phyloP scores from a whole-genome alignment of 2,113 vertebrate genomes.

The Morone chrysops region DNA sequence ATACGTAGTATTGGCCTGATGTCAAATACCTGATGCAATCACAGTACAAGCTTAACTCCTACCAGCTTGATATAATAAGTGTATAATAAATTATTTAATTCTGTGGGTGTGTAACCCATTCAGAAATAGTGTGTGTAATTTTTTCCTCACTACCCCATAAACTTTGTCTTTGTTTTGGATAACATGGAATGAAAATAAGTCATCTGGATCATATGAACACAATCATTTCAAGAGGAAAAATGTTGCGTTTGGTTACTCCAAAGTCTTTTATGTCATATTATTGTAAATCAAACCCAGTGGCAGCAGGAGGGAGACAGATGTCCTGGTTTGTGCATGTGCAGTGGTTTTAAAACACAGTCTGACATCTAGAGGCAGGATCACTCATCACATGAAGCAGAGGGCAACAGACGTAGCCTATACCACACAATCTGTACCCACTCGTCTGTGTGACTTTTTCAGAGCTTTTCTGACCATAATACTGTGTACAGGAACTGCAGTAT shows the following conservation, averaged over 20 bases:
- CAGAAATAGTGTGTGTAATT: neutral
- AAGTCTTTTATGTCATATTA: constrained; percentile 23
- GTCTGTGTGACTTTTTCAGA: neutral
- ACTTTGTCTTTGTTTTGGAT: neutral
- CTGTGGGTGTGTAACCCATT: neutral
- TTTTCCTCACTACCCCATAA: neutral
- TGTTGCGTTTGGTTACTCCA: constrained; percentile 4
- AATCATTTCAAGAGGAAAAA: constrained; percentile 24
- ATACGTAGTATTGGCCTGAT: neutral
- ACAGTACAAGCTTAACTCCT: neutral
- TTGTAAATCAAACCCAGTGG: constrained; percentile 14
- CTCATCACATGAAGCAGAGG: constrained; percentile 31
- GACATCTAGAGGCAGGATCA: constrained; percentile 68
- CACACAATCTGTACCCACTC: neutral
- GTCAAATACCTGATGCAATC: neutral
- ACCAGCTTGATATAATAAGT: neutral
- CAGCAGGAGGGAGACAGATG: constrained; percentile 12
- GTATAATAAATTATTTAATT: neutral
- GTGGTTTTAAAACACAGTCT: constrained; percentile 32
- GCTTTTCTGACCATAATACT: neutral
- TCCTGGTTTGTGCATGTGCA: constrained; percentile 12
- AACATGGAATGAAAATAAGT: constrained; percentile 8
- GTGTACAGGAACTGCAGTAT: neutral
- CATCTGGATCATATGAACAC: constrained; percentile 6
- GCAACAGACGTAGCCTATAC: neutral